These are phyloP conservation scores for Cydia pomonella DNA, from an alignment of 1,140 invertebrate species.

Conservation along the genomic window DNA sequence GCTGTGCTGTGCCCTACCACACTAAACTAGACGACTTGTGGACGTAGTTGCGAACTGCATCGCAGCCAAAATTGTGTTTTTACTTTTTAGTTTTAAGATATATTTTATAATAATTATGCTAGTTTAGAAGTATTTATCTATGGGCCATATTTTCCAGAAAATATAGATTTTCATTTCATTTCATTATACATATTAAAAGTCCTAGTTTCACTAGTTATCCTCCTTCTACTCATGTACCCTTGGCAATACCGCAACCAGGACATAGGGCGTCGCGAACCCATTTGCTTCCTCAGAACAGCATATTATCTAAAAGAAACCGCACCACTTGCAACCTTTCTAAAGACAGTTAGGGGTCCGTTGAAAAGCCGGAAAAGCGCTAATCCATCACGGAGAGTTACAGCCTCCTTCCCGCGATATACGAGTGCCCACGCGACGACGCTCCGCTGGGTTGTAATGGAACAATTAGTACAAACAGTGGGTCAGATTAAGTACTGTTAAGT, in stretches of 20 bases:
- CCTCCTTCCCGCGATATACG: slow-evolving; percentile 52
- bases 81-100: too few species aligned
- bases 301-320: background rate
- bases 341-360: slow-evolving; percentile 56
- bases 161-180: too few species aligned
- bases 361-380: slow-evolving; percentile 70
- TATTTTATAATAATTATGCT: too few species aligned
- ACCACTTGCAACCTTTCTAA: background rate
- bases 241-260: background rate
- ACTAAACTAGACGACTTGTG: too few species aligned
- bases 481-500: background rate
- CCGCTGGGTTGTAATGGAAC: slow-evolving; percentile 27
- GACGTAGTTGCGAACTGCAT: too few species aligned
- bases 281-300: background rate
- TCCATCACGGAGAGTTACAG: slow-evolving; percentile 70
- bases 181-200: too few species aligned
- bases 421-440: slow-evolving; percentile 43
- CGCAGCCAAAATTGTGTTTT: too few species aligned
- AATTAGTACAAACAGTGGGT: background rate
- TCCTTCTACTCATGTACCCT: too few species aligned
- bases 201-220: too few species aligned
- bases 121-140: too few species aligned
- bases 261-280: background rate
- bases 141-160: too few species aligned
- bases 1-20: too few species aligned